These are phyloP conservation scores for Emydocephalus ijimae DNA, from an alignment of 2,113 vertebrate genomes.

Conservation along the genomic window DNA sequence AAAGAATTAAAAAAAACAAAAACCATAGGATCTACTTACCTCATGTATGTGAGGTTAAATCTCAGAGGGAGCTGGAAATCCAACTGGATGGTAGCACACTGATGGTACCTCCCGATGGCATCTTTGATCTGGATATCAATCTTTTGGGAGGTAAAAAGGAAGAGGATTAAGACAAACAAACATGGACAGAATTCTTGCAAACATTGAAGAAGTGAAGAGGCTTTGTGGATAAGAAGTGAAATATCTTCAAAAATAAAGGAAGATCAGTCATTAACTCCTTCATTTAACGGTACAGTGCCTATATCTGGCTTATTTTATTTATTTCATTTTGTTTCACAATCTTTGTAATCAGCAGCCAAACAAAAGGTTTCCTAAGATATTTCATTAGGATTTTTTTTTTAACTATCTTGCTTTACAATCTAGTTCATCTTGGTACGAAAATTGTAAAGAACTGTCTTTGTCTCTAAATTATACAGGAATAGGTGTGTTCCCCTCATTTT, in stretches of 20 bases:
- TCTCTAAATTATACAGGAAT: neutral
- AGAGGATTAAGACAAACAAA: neutral
- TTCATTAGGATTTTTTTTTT: neutral
- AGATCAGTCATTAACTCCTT: neutral
- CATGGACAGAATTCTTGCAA: neutral
- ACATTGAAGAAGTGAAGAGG: neutral
- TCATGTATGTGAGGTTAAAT: conserved; percentile 92
- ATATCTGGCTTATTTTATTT: neutral
- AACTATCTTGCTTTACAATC: neutral
- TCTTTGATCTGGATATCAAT: conserved; percentile 99
- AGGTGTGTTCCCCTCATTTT: neutral
- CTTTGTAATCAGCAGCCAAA: neutral
- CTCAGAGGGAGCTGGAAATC: conserved; percentile 96
- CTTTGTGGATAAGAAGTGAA: neutral
- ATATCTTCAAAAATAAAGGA: neutral
- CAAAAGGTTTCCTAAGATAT: neutral
- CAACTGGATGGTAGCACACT: conserved; percentile 95
- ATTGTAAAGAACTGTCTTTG: neutral
- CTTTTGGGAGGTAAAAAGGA: conserved; percentile 55
- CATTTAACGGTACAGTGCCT: neutral
- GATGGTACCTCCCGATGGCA: conserved; percentile 95
- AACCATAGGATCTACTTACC: conserved; percentile 63
- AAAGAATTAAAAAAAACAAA: neutral
- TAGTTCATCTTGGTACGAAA: neutral
- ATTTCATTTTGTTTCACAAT: neutral